Evolutionary conservation across 2,113 vertebrate species (phyloP), one percentile per base, ranked within the genome.

Genomic region (Heloderma charlesbogerti): DNA sequence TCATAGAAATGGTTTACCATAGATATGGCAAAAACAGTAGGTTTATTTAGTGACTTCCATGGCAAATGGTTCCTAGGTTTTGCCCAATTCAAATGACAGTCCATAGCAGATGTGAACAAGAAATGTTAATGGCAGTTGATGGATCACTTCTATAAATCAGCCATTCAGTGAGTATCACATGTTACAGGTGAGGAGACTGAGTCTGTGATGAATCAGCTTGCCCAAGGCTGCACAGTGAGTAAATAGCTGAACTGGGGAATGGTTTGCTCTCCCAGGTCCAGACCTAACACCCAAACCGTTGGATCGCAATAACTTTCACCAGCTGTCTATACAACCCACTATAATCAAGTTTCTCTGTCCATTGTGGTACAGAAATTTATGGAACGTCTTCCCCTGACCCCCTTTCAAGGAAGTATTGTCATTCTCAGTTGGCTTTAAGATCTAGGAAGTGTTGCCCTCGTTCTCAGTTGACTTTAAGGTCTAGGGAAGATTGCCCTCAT

Each of bases 211-310:
- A 27, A 80, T 80, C 51, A 83, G 37, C 57, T 83, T 57, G 18
- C 34, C 80, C 10, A 10, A 63, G n/a, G 37, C 10, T 63, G n/a
- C 29, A 80, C 78, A 85, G 29, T 69, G 63, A 85, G 67, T 85
- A 69, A 85, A 85, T 8, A 85, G 63, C 45, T 85, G 63, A 85
- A 45, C 15, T 69, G 83, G 83, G 83, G 67, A 45, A 85, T 34
- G 16, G 15, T 10, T 85, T 85, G 54, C 10, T 83, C n/a, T 83
- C 34, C 45, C 40, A 69, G 20, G 63, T 69, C 83, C 83, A 69
- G 27, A 45, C 60, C n/a, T 83, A 83, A 83, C 22, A 37, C 22
- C 22, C 60, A 83, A 37, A 63, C 81, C 45, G 63, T 12, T 54
- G 51, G 10, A 54, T 54, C 51, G 10, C 51, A 54, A 4, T 54